Base-by-base conservation (phyloP, 2,797 vertebrate species). In the Rhodeus uyekii region DNA sequence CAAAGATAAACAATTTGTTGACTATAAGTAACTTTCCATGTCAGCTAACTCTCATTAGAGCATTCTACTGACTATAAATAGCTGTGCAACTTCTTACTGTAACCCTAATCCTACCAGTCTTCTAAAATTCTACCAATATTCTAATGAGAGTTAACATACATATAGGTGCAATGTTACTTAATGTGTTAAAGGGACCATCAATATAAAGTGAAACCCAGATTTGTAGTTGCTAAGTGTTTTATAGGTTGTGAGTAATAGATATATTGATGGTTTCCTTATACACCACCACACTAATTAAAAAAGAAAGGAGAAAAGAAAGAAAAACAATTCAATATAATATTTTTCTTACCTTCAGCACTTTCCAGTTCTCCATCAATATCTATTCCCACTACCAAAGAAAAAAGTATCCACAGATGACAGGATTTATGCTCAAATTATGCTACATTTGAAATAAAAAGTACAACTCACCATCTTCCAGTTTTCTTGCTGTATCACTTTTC, bases 391-490 rank as follows among this genome's bases (percentile, higher is more conserved):
- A 92, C 55, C 13, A 87, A 24, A 87, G n/a, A 14, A 74, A 32
- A 68, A 24, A 64, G 34, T 69, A 3, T 44, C 19, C 65, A 16
- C 14, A 58, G 8, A 39, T 29, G 16, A 61, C 14, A 36, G 34
- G 2, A 69, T 10, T 60, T 36, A n/a, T n/a, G n/a, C n/a, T 2
- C n/a, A 7, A 58, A 46, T 13, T 1, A 61, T 60, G 8, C 5
- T 13, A 27, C 4, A 53, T 19, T 24, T 36, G 13, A 42, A 44
- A 79, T 16, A 50, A 14, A 29, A 65, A 6, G 4, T 4, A 65
- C 27, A 14, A 44, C 97, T 93, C 89, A 98, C 98, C 96, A 82
- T 96, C 93, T 16, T 97, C 94, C 86, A 94, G 77, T 64, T 89
- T 90, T 79, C 90, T 90, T 77, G 93, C 86, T 0, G 90, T 39